A percentile compares a stretch with the other conserved stretches of the same genome.
Conservation (phyloP, 1,140 invertebrate genomes). For the Atta colombica region DNA sequence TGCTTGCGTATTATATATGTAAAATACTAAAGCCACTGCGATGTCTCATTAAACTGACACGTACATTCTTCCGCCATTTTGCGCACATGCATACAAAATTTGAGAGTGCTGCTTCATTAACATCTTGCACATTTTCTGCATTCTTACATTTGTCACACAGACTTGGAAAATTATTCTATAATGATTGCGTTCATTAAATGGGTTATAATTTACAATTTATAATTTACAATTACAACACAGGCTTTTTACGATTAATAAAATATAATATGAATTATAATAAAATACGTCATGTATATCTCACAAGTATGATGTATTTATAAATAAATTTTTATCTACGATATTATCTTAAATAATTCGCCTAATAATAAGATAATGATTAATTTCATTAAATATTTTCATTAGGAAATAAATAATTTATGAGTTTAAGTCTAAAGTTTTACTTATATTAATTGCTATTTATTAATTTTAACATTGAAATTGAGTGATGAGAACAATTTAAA, state of each 20-base stretch:
- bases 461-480: background rate
- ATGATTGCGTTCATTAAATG: background rate
- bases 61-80: conserved; percentile 14
- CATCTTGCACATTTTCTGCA: background rate
- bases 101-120: background rate
- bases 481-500: background rate
- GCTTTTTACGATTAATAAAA: background rate
- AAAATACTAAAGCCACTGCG: background rate
- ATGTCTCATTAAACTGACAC: conserved; percentile 9
- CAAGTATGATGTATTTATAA: background rate
- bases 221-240: background rate
- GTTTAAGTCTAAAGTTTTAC: background rate
- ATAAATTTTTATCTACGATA: background rate
- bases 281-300: background rate
- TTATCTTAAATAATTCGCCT: background rate
- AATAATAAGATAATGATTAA: background rate
- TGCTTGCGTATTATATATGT: background rate
- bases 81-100: background rate
- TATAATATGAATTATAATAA: background rate
- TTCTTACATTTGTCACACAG: background rate
- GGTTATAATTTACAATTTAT: background rate
- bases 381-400: background rate
- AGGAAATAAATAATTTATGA: background rate
- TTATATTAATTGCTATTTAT: background rate
- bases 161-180: background rate